Evolutionary conservation across 2,888 invertebrate species (phyloP).

Genomic region (Andrena flavipes): DNA sequence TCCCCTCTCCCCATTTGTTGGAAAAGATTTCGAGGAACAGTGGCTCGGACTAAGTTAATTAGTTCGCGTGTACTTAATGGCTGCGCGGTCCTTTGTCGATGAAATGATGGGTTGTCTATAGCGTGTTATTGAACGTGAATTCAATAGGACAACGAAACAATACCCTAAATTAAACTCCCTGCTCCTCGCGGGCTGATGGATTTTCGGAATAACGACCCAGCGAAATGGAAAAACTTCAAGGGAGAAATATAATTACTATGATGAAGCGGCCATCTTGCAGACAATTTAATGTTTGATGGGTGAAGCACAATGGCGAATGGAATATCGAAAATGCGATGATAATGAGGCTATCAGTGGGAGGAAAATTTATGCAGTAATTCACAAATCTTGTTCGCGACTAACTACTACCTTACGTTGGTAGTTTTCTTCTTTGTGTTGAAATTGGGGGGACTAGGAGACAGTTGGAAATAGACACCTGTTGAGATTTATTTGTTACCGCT

Average conservation of each 20-base stretch:
- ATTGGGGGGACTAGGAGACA: too few relatives aligned
- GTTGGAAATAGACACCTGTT: too few relatives aligned
- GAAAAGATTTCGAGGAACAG: slow-evolving; percentile 24
- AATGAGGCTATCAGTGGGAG: too few relatives aligned
- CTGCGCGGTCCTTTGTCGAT: slow-evolving; percentile 25
- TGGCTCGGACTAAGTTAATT: slow-evolving; percentile 31
- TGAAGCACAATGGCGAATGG: too few relatives aligned
- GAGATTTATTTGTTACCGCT: too few relatives aligned
- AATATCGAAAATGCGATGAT: too few relatives aligned
- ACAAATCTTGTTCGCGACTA: too few relatives aligned
- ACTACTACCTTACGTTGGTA: too few relatives aligned
- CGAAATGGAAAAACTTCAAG: not conserved
- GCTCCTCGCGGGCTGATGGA: slow-evolving; percentile 6
- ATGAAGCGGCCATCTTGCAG: too few relatives aligned
- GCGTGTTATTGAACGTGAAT: slow-evolving; percentile 26
- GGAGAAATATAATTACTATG: not conserved
- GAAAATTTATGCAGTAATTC: too few relatives aligned
- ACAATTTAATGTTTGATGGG: too few relatives aligned
- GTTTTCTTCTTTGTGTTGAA: too few relatives aligned
- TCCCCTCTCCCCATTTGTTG: not conserved
- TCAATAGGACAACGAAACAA: slow-evolving; percentile 13
- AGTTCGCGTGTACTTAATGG: slow-evolving; percentile 37
- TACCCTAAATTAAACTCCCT: slow-evolving; percentile 5
- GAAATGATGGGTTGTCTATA: slow-evolving; percentile 27
- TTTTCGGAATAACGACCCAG: slow-evolving; percentile 11